Evolutionary conservation across 2,113 vertebrate species (phyloP), one percentile per base, ranked within the genome.

Genomic region (Hippocampus abdominalis): DNA sequence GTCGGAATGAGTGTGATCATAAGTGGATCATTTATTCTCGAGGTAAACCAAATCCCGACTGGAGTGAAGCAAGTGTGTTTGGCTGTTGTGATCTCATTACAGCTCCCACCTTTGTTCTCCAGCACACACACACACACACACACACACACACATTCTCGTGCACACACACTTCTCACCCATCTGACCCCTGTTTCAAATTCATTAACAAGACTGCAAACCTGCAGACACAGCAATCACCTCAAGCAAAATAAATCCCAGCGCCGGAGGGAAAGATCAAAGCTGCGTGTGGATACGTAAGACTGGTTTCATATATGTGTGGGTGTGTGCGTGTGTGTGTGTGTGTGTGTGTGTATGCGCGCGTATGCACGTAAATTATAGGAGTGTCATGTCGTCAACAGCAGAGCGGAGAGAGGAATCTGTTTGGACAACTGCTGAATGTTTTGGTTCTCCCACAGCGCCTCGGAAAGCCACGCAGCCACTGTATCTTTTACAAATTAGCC

Each of bases 381-480:
- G 80, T 81, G 73, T 75, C 53, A 59, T 72, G 81, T 89, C 78
- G 70, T 86, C 86, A 79, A 64, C 81, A 75, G 85, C 68, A 5
- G 76, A 87, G 81, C 46, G 20, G 70, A 78, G 86, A 49, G 76
- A 88, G 71, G 82, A 90, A 90, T 91, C 87, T 92, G 88, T 92
- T 93, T 92, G 89, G 91, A 92, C 91, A 92, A 92, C 89, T 92
- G 91, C 89, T 84, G 84, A 87, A 87, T 90, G 91, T 92, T 92
- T 91, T 88, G 83, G 78, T 92, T 90, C 81, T 88, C 91, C 87
- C 82, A 87, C 86, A 72, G 89, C 59, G 90, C 86, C 87, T 78
- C 80, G 83, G 80, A 91, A 90, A 88, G 86, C 78, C 85, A 84
- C 79, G 86, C 85, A 82, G 88, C 81, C 85, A 68, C 81, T 89